phyloP scores from a whole-genome alignment of 2,797 vertebrate genomes.

The Linurgus olivaceus region DNA sequence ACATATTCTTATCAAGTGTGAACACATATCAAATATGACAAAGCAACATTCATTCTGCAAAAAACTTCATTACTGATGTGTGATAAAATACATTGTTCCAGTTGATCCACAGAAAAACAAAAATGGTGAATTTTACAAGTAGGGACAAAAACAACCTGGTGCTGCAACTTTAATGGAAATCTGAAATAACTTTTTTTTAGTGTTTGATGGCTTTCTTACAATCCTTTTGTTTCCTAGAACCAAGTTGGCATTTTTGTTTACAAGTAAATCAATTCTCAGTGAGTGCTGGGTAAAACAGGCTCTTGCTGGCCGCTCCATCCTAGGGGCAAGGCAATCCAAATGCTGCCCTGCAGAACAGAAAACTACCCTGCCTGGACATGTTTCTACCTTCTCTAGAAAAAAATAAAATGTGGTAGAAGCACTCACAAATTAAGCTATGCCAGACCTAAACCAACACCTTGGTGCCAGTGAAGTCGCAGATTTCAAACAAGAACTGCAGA shows the following conservation, averaged over 20 bases:
- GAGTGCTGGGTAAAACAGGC: background rate
- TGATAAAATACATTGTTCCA: background rate
- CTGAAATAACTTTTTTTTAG: background rate
- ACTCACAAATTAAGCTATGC: background rate
- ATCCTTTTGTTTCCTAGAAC: background rate
- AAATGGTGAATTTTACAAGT: background rate
- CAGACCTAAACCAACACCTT: background rate
- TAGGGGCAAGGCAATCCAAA: background rate
- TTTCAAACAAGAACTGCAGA: background rate
- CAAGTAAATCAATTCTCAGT: background rate
- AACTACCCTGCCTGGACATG: background rate
- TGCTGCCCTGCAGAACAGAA: background rate
- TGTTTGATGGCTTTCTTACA: background rate
- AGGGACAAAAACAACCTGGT: background rate
- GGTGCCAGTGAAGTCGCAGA: background rate
- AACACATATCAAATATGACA: background rate
- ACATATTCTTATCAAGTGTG: background rate
- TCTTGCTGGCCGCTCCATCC: background rate
- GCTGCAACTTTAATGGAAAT: background rate
- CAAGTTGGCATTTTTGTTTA: background rate
- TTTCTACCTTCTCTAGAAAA: background rate
- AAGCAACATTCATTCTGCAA: background rate
- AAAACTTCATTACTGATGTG: background rate
- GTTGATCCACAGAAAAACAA: background rate
- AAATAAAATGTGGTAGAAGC: background rate